Evolutionary conservation across 2,888 invertebrate genomes (phyloP).

Genomic region (Nectonema munidae): DNA sequence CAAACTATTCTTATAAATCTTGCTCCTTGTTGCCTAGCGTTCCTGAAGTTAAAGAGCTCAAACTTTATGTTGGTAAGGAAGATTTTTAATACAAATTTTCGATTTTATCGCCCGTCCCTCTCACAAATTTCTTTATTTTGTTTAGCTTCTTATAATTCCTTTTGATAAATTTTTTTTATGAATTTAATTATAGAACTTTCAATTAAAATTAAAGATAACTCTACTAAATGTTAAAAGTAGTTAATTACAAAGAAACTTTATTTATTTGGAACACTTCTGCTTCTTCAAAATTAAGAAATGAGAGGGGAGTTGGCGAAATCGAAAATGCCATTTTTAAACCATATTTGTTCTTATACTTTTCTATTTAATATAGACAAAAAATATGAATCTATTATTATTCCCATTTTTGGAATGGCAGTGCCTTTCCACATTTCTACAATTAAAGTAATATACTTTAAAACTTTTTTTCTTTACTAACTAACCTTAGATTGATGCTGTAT

Average conservation of each 20-base stretch:
- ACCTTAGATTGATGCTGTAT: too few relatives aligned
- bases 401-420: constrained; percentile 70
- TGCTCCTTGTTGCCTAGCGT: constrained; percentile 66
- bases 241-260: too few relatives aligned
- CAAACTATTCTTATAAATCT: constrained; percentile 69
- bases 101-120: constrained; percentile 11
- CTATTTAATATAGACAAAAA: constrained; percentile 39
- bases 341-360: not conserved
- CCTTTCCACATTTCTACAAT: constrained; percentile 96
- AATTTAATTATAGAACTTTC: too few relatives aligned
- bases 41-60: constrained; percentile 57
- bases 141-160: too few relatives aligned
- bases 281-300: too few relatives aligned
- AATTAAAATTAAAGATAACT: too few relatives aligned
- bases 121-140: too few relatives aligned
- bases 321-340: too few relatives aligned
- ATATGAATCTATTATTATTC: constrained; percentile 74
- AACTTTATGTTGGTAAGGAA: constrained; percentile 50
- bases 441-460: constrained; percentile 28
- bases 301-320: too few relatives aligned
- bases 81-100: constrained; percentile 13
- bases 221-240: constrained; percentile 14
- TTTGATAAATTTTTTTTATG: too few relatives aligned
- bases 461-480: not conserved
- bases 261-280: too few relatives aligned